Base-by-base conservation (phyloP, 2,888 invertebrate genomes). In the Lymantria dispar region DNA sequence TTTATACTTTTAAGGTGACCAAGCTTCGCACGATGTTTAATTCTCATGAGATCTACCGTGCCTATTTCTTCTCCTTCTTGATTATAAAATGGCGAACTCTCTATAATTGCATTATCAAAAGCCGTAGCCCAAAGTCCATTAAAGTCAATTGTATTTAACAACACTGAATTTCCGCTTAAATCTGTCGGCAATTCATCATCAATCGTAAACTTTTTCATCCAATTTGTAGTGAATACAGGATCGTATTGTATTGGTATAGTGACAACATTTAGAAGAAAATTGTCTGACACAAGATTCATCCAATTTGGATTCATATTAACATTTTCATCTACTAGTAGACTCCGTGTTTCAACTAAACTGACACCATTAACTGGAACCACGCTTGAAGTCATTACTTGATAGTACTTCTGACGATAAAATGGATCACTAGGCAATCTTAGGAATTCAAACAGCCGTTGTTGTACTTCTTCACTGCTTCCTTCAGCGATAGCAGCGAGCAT, bases 401-500 rank as follows among this genome's bases (percentile, higher is more conserved):
- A 70, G 46, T 48, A 67, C 37, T 62, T 63, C 38, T 58, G 54
- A 12, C 64, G 53, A 1, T 48, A 43, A 39, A 63, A 70, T 3
- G 51, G 15, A 14, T 67, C 60, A 12, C 60, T 38, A 8, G 70
- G 63, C 8, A 70, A 43, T 9, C 48, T 44, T 1, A 71, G 49
- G 11, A 68, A 50, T 1, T 56, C 43, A 13, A 59, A 60, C 8
- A 70, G 43, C 45, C 67, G 54, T 14, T 47, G 12, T 7, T 54
- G 58, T 8, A 62, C 56, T 15, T 33, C 42, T 0, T 54, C 46
- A 7, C 54, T 60, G 3, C 62, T 45, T 22, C 70, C 70, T 60
- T 70, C 70, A 2, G 64, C 62, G 13, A 70, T 46, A 0, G 62
- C 68, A 0, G 62, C 64, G 0, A 67, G 54, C 0, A 55, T 55